Conservation (phyloP, 2,797 vertebrate species). For the Pangasius mekongensis region DNA sequence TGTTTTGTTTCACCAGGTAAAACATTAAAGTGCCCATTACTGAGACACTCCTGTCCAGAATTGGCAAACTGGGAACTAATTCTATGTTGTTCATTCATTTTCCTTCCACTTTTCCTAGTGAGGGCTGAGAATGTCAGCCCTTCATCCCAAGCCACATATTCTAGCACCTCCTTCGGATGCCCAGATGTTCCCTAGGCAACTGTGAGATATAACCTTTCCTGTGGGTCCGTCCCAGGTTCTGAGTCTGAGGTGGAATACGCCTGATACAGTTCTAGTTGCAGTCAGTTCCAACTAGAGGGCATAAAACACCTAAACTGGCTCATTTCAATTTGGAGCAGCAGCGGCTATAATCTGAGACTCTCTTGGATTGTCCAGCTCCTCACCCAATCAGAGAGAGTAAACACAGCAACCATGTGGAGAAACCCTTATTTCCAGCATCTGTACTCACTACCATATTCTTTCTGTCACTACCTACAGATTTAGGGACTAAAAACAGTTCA, state of each 20-base stretch:
- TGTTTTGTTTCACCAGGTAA: neutral
- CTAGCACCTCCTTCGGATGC: neutral
- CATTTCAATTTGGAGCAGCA: neutral
- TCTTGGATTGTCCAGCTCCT: neutral
- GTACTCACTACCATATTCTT: neutral
- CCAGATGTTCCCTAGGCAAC: neutral
- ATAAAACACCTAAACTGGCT: neutral
- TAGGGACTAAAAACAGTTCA: neutral
- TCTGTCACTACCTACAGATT: neutral
- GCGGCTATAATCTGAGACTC: neutral
- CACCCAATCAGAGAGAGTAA: neutral
- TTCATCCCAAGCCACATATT: neutral
- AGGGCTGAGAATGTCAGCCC: neutral
- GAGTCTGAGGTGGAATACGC: neutral
- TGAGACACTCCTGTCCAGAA: neutral
- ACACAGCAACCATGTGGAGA: neutral
- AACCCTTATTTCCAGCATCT: neutral
- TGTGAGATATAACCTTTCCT: neutral
- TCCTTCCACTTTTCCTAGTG: neutral
- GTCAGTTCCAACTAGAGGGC: neutral
- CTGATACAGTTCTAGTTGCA: neutral
- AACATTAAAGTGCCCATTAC: neutral
- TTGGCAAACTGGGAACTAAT: neutral
- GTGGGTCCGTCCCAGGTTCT: neutral
- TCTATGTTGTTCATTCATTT: neutral